These are phyloP conservation scores for Hylyphantes graminicola DNA, from an alignment of 1,140 invertebrate genomes.

Conservation along the genomic window DNA sequence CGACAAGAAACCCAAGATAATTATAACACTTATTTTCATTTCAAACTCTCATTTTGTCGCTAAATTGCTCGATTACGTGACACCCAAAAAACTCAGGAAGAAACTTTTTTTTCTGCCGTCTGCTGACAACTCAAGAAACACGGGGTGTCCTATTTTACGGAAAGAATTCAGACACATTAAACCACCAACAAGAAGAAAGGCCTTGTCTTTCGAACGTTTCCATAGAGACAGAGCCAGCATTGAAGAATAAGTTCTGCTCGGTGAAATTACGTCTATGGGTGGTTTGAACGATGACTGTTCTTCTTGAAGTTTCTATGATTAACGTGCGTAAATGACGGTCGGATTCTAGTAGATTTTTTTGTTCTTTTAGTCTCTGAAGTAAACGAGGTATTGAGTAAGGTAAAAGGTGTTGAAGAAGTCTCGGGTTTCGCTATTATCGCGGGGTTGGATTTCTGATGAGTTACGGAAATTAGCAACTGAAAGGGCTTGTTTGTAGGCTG, in stretches of 20 bases:
- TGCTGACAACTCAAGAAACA: constrained; percentile 3
- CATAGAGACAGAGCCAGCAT: constrained; percentile 2
- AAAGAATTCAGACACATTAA: constrained; percentile 28
- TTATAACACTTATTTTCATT: too few species aligned
- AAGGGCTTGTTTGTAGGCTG: not conserved
- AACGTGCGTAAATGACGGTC: not conserved
- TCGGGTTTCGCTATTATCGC: not conserved
- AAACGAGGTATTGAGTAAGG: constrained; percentile 17
- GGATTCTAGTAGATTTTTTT: constrained; percentile 1
- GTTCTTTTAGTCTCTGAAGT: constrained; percentile 1
- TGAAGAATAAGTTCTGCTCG: constrained; percentile 10
- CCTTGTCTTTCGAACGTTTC: constrained; percentile 17
- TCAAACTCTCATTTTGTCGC: too few species aligned
- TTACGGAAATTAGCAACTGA: not conserved
- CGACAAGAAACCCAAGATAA: too few species aligned
- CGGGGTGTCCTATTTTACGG: constrained; percentile 13
- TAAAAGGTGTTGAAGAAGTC: constrained; percentile 6
- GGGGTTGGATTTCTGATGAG: constrained; percentile 27
- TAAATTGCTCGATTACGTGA: not conserved
- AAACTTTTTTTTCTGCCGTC: not conserved
- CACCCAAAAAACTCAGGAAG: not conserved
- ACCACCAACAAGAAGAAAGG: not conserved
- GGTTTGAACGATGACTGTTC: constrained; percentile 30
- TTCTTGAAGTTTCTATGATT: constrained; percentile 16
- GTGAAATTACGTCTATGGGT: constrained; percentile 12